Evolutionary conservation across 2,797 vertebrate genomes (phyloP).

Genomic region (Argyrosomus regius): DNA sequence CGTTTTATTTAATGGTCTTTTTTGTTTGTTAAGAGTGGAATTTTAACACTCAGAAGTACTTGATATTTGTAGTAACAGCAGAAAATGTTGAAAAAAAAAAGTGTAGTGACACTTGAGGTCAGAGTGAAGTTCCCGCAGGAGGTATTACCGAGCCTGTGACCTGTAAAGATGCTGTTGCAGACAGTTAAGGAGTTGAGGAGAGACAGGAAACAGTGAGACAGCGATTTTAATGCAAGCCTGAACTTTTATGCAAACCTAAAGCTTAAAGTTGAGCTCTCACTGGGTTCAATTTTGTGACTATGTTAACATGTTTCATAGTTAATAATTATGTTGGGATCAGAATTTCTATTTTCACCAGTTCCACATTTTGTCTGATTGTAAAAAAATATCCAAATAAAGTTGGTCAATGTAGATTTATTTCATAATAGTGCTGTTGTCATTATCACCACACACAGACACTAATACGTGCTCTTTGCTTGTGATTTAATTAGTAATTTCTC

Average conservation of each 20-base stretch:
- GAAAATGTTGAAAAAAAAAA: slow-evolving; percentile 37
- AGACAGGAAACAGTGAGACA: slow-evolving; percentile 17
- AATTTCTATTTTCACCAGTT: slow-evolving; percentile 77
- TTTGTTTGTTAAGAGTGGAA: slow-evolving; percentile 62
- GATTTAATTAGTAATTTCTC: neutral
- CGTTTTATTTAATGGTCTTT: slow-evolving; percentile 71
- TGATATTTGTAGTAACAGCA: slow-evolving; percentile 71
- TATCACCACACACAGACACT: neutral
- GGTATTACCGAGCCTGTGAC: slow-evolving; percentile 27
- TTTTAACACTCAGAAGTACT: slow-evolving; percentile 63
- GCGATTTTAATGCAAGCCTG: slow-evolving; percentile 49
- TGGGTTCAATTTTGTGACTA: slow-evolving; percentile 57
- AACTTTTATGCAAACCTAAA: slow-evolving; percentile 55
- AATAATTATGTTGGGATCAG: slow-evolving; percentile 52
- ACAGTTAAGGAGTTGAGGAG: neutral
- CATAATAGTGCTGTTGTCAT: slow-evolving; percentile 9
- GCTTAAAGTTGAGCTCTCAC: slow-evolving; percentile 38
- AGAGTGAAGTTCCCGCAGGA: slow-evolving; percentile 22
- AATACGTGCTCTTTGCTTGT: neutral
- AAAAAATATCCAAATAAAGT: slow-evolving; percentile 73
- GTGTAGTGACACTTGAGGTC: slow-evolving; percentile 28
- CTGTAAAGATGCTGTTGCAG: slow-evolving; percentile 4
- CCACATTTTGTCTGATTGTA: slow-evolving; percentile 69
- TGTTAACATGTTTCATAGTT: slow-evolving; percentile 67
- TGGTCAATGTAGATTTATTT: slow-evolving; percentile 62